Base-by-base conservation (phyloP, 2,888 invertebrate genomes). In the Microctonus hyperodae region DNA sequence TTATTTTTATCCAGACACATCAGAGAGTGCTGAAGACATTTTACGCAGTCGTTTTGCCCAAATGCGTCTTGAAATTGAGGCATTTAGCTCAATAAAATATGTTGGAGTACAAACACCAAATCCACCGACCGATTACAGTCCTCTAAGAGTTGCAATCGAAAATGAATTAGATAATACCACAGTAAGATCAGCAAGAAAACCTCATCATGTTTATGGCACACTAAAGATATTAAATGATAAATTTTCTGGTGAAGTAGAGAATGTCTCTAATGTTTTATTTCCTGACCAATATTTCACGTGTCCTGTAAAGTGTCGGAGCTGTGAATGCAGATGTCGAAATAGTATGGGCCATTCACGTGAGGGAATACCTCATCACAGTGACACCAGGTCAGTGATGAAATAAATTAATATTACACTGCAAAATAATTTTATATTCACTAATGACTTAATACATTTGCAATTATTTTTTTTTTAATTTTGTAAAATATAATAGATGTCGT, bases 201-300 rank as follows among this genome's bases (percentile, higher is more conserved):
- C 92, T 0, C 86, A 87, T 71, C 87, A 91, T 67, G 88, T 93
- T 55, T 92, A 88, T 76, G 86, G 87, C 66, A 90, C 90, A 2
- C 85, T 93, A 65, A 90, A 90, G 85, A 89, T 90, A 60, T 83
- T 94, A 59, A 93, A 93, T 84, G 89, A 91, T 67, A 92, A 92
- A 82, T 93, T 92, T 78, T 90, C 88, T 74, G 91, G 90, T 2
- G 87, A 89, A 73, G 88, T 92, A 48, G 87, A 86, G 56, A 88
- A 88, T 70, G 83, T 86, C 44, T 84, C 88, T 20, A 88, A 88
- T 16, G 88, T 89, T 76, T 86, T 91, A 60, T 93, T 93, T 82
- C 90, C 92, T 35, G 91, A 92, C 76, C 90, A 93, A 79, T 92
- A 92, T 85, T 93, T 93, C 76, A 92, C 92, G 0, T 94, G 93